These are phyloP conservation scores for Apis cerana DNA, from an alignment of 1,140 invertebrate genomes.

Conservation along the genomic window DNA sequence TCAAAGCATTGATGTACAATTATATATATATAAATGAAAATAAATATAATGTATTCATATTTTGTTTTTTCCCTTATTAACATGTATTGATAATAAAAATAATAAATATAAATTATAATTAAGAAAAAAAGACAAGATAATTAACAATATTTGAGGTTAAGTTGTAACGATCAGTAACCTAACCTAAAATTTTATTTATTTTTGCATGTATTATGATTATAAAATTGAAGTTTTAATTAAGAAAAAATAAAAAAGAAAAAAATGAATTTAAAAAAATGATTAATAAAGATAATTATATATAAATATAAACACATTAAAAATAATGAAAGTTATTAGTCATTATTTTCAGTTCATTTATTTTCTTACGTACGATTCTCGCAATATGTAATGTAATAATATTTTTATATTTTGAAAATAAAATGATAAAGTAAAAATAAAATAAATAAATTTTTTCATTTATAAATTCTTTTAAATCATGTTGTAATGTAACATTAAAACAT, in stretches of 20 bases:
- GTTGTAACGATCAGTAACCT: constrained; percentile 45
- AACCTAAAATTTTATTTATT: constrained; percentile 36
- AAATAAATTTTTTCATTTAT: background rate
- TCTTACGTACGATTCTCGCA: constrained; percentile 25
- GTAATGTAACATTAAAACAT: background rate
- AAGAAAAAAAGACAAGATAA: constrained; percentile 9
- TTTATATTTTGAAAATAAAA: constrained; percentile 21
- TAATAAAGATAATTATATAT: background rate
- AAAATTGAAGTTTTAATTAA: background rate
- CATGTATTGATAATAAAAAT: background rate
- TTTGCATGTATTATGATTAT: background rate
- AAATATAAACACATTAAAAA: background rate
- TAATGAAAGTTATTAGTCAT: background rate
- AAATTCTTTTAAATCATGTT: background rate
- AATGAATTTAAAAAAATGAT: background rate
- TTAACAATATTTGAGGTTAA: constrained; percentile 47
- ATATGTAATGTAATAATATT: constrained; percentile 12
- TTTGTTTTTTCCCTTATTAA: background rate
- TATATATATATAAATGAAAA: background rate
- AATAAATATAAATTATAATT: background rate
- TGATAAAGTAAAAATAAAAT: background rate
- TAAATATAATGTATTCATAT: background rate
- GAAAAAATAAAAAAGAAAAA: background rate
- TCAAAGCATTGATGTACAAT: background rate
- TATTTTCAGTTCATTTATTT: constrained; percentile 25